Conservation (phyloP, 1,140 invertebrate genomes). For the Pogonomyrmex barbatus region DNA sequence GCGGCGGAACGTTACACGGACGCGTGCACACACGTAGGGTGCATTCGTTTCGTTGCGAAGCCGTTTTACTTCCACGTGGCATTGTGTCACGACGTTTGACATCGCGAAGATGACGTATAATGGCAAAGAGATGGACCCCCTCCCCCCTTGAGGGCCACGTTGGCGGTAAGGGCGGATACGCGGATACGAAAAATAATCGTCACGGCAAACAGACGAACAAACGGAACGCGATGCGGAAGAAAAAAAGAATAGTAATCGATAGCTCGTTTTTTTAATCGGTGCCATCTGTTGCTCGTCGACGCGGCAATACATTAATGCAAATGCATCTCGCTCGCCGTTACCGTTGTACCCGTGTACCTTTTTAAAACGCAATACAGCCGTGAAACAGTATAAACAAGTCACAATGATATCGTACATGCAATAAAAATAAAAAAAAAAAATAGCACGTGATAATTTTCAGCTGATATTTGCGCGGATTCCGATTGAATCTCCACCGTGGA, state of each 20-base stretch:
- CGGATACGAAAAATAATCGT: conserved; percentile 15
- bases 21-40: not conserved
- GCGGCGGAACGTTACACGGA: conserved; percentile 3
- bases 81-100: conserved; percentile 21
- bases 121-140: too few relatives aligned
- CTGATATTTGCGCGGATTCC: not conserved
- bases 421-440: conserved; percentile 17
- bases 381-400: conserved; percentile 27
- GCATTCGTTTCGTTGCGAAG: conserved; percentile 12
- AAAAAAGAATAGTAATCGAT: conserved; percentile 26
- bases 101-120: not conserved
- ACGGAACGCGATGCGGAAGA: not conserved
- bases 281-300: conserved; percentile 58
- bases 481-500: not conserved
- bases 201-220: not conserved
- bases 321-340: not conserved
- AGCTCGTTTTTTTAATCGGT: conserved; percentile 53
- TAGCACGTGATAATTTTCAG: not conserved
- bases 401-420: not conserved
- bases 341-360: not conserved
- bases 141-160: not conserved
- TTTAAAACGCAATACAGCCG: conserved; percentile 12
- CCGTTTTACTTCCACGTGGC: conserved; percentile 8
- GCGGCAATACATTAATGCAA: conserved; percentile 47
- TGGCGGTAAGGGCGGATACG: not conserved